Evolutionary conservation across 2,113 vertebrate species (phyloP).

Genomic region (Sminthopsis crassicaudata): DNA sequence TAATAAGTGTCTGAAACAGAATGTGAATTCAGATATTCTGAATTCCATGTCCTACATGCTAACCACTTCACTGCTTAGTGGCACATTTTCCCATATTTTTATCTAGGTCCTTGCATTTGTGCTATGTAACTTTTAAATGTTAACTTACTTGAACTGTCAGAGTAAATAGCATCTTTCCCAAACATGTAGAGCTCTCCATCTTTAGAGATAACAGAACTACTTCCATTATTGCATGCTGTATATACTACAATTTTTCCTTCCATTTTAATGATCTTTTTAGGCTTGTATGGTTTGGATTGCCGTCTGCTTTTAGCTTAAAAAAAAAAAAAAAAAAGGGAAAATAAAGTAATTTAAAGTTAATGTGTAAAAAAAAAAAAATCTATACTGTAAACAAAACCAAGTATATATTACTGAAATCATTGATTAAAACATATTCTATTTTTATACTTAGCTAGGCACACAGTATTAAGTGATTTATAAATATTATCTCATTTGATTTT

Average conservation of each 20-base stretch:
- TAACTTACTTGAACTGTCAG: conserved; percentile 96
- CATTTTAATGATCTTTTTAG: conserved; percentile 99
- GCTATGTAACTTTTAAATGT: conserved; percentile 17
- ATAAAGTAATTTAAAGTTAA: conserved; percentile 52
- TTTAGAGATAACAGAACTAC: conserved; percentile 98
- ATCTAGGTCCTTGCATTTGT: conserved; percentile 10
- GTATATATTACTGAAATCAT: background rate
- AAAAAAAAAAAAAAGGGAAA: conserved; percentile 16
- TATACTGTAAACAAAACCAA: conserved; percentile 39
- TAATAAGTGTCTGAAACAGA: background rate
- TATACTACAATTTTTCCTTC: conserved; percentile 96
- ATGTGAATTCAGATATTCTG: background rate
- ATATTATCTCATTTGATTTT: background rate
- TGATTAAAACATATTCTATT: conserved; percentile 32
- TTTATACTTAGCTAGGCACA: background rate
- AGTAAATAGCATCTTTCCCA: conserved; percentile 99
- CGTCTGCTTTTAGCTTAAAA: conserved; percentile 95
- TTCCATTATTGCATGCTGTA: conserved; percentile 98
- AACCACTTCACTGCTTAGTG: background rate
- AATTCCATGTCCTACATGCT: background rate
- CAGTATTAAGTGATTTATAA: background rate
- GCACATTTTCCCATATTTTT: background rate
- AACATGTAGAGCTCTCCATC: conserved; percentile 99
- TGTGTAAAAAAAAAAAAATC: conserved; percentile 50
- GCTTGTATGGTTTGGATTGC: conserved; percentile 98